Evolutionary conservation across 2,888 invertebrate species (phyloP).

Genomic region (Anorthoa munda): DNA sequence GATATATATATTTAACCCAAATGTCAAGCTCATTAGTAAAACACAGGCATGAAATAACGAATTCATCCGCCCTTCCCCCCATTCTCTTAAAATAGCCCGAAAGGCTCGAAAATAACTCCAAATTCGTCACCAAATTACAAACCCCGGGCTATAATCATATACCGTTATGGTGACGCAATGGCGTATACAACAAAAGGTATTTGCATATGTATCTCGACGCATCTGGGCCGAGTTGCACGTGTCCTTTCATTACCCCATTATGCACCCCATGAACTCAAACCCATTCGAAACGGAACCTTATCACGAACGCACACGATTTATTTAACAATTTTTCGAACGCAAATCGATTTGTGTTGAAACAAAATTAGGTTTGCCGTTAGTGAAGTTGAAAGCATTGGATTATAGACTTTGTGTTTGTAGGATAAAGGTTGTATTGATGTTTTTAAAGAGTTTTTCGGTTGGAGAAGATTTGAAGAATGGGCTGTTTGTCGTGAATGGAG

Average conservation of each 20-base stretch:
- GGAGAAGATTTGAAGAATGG: constrained; percentile 77
- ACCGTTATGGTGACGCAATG: constrained; percentile 83
- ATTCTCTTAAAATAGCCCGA: constrained; percentile 16
- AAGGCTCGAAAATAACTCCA: constrained; percentile 46
- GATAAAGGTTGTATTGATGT: constrained; percentile 23
- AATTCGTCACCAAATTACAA: constrained; percentile 65
- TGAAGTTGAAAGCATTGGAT: constrained; percentile 47
- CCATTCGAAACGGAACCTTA: constrained; percentile 57
- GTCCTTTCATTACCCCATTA: constrained; percentile 63
- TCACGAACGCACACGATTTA: constrained; percentile 24
- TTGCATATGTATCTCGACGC: constrained; percentile 87
- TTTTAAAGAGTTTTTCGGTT: constrained; percentile 21
- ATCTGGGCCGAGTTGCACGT: constrained; percentile 71
- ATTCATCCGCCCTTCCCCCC: constrained; percentile 3
- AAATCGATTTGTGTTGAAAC: constrained; percentile 57
- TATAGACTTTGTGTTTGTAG: constrained; percentile 56
- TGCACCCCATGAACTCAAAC: constrained; percentile 19
- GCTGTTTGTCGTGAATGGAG: constrained; percentile 82
- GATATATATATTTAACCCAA: no score
- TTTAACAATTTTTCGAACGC: constrained; percentile 22
- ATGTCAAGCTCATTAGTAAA: constrained; percentile 41
- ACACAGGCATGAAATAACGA: constrained; percentile 23
- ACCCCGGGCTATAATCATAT: constrained; percentile 74
- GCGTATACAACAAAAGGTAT: constrained; percentile 87
- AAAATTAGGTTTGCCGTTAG: constrained; percentile 63